phyloP scores from a whole-genome alignment of 2,888 invertebrate genomes.

The Deladenus siricidicola region DNA sequence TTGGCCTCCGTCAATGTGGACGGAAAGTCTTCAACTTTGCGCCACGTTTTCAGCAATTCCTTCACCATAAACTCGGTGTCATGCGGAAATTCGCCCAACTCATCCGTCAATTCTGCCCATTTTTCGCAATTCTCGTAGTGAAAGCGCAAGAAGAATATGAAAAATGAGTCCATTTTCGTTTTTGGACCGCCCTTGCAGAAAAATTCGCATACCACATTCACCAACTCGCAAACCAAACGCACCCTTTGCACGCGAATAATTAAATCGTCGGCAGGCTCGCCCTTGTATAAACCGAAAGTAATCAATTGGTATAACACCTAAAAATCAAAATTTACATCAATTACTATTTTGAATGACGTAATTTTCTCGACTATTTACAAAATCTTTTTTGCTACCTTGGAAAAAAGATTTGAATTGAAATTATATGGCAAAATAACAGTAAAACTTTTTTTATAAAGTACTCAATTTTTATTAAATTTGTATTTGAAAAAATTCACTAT shows the following conservation, averaged over 20 bases:
- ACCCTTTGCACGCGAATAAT: constrained; percentile 31
- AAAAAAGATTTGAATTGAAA: too few species aligned
- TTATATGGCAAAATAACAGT: too few species aligned
- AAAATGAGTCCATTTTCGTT: constrained; percentile 35
- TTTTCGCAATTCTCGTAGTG: constrained; percentile 27
- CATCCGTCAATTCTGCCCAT: constrained; percentile 21
- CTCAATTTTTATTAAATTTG: too few species aligned
- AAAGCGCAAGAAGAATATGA: constrained; percentile 33
- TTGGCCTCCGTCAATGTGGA: constrained; percentile 19
- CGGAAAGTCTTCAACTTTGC: constrained; percentile 23
- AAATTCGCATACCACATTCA: constrained; percentile 39
- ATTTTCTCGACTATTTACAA: too few species aligned
- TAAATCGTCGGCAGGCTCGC: constrained; percentile 12
- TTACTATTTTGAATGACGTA: too few species aligned
- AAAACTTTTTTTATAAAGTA: too few species aligned
- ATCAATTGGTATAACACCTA: constrained; percentile 47
- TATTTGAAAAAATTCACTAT: too few species aligned
- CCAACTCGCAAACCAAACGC: constrained; percentile 35
- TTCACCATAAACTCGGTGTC: constrained; percentile 17
- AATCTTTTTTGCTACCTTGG: too few species aligned
- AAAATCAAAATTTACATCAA: too few species aligned
- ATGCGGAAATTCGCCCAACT: constrained; percentile 32
- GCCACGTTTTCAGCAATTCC: constrained; percentile 22
- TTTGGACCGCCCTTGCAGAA: constrained; percentile 30
- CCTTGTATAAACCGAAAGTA: constrained; percentile 23